Base-by-base conservation (phyloP, 2,113 vertebrate species). In the Siniperca chuatsi region DNA sequence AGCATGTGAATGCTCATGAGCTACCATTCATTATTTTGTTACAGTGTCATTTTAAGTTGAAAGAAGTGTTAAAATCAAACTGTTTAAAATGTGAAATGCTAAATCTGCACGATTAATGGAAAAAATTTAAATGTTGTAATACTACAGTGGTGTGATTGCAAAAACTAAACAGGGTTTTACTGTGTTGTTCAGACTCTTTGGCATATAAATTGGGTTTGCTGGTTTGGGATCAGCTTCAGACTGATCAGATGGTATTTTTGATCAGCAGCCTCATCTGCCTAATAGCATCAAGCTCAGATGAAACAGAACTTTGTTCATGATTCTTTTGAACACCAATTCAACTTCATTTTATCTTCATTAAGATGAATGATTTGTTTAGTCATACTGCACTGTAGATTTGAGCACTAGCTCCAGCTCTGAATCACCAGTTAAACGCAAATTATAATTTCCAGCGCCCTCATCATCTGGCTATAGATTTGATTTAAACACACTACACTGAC, bases 401-500 rank as follows among this genome's bases (percentile, higher is more conserved):
- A 71, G 35, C 25, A 2, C 35, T 3, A 21, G 29, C 55, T n/a
- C 40, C 23, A 46, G 73, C 72, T 74, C 72, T 46, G 42, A 87
- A 52, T 69, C 79, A 42, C 71, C 54, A 82, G 54, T 78, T 75
- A 78, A 70, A 79, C 40, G 12, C 37, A 37, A 61, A 87, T 67
- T 4, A 50, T 62, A 9, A 48, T 84, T 87, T 79, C 64, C 29
- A 4, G 64, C 46, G 1, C 74, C 50, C 54, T 82, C 57, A 83
- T 70, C 62, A 83, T 85, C 58, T 52, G 78, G 16, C 50, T 75
- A 2, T 33, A 75, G 65, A 66, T 35, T 78, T 84, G 4, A 82
- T 89, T 81, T 68, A 68, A 85, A 83, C 81, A 57, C 78, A 23
- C 20, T 21, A 42, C 61, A 7, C 58, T 81, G 83, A 86, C 68